Conservation (phyloP, 2,888 invertebrate species). For the Pollenia griseotomentosa region DNA sequence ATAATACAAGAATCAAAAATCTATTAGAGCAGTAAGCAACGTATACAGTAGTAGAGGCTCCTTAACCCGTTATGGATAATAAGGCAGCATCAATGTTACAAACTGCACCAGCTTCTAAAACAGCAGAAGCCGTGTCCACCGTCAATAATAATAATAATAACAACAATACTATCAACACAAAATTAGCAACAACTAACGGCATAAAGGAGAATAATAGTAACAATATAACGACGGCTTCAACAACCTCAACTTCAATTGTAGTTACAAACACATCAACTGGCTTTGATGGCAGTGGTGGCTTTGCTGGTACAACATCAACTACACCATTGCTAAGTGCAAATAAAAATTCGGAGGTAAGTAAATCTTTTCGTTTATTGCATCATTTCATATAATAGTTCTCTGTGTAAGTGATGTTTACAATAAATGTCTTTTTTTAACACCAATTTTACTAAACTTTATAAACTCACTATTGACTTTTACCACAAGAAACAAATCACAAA, state of each 20-base stretch:
- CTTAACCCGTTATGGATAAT: slow-evolving; percentile 82
- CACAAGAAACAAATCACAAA: not conserved
- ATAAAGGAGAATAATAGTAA: slow-evolving; percentile 83
- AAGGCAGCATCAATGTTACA: slow-evolving; percentile 78
- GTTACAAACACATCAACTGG: slow-evolving; percentile 76
- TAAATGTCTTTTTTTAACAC: slow-evolving; percentile 8
- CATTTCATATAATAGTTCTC: slow-evolving; percentile 48
- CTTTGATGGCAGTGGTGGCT: slow-evolving; percentile 54
- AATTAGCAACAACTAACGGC: slow-evolving; percentile 81
- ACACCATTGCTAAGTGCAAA: slow-evolving; percentile 67
- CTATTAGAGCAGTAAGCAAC: slow-evolving; percentile 39
- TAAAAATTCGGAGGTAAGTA: slow-evolving; percentile 76
- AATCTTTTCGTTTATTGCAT: slow-evolving; percentile 52
- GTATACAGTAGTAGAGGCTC: slow-evolving; percentile 49
- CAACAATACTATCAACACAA: slow-evolving; percentile 77
- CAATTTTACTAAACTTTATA: slow-evolving; percentile 10
- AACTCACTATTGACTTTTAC: not conserved
- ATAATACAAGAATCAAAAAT: slow-evolving; percentile 70
- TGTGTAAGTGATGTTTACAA: slow-evolving; percentile 44
- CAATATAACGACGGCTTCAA: slow-evolving; percentile 79
- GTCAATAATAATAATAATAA: slow-evolving; percentile 74
- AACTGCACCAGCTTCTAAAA: slow-evolving; percentile 75
- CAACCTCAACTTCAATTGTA: slow-evolving; percentile 79
- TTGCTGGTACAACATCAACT: slow-evolving; percentile 55
- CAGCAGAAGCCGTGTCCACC: slow-evolving; percentile 66